A percentile compares a stretch with the other conserved stretches of the same genome.
These are phyloP conservation scores for Ceyx melanurus DNA, from an alignment of 2,113 vertebrate species.

Conservation along the genomic window DNA sequence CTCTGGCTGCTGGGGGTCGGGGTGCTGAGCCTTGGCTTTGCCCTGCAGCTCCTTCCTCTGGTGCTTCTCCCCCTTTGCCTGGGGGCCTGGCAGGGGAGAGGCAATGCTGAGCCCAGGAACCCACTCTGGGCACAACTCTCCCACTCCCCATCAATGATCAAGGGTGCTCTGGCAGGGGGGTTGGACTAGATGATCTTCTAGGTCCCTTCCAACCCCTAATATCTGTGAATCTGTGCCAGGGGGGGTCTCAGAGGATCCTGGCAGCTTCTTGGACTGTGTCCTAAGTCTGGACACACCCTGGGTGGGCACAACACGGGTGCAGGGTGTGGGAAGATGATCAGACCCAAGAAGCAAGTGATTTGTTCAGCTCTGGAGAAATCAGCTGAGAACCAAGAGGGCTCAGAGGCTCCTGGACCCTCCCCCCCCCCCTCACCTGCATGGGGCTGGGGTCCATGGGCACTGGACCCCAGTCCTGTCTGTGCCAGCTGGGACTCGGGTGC, in stretches of 20 bases:
- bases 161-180: background rate
- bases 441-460: conserved; percentile 78
- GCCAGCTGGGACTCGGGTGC: conserved; percentile 77
- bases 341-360: background rate
- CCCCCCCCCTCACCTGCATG: conserved; percentile 79
- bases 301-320: background rate
- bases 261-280: background rate
- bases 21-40: conserved; percentile 72
- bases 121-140: rapidly evolving
- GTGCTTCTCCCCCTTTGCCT: conserved; percentile 77
- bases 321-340: background rate
- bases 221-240: too few species aligned
- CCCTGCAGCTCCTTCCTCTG: conserved; percentile 70
- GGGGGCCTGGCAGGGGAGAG: conserved; percentile 67
- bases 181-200: too few species aligned
- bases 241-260: background rate
- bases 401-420: rapidly evolving
- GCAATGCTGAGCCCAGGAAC: rapidly evolving
- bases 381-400: background rate
- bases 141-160: rapidly evolving
- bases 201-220: too few species aligned
- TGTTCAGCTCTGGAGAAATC: background rate
- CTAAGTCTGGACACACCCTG: background rate
- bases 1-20: conserved; percentile 76
- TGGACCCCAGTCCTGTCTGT: conserved; percentile 76